These are phyloP conservation scores for Actinemys pallida DNA, from an alignment of 2,113 vertebrate genomes.

Conservation along the genomic window DNA sequence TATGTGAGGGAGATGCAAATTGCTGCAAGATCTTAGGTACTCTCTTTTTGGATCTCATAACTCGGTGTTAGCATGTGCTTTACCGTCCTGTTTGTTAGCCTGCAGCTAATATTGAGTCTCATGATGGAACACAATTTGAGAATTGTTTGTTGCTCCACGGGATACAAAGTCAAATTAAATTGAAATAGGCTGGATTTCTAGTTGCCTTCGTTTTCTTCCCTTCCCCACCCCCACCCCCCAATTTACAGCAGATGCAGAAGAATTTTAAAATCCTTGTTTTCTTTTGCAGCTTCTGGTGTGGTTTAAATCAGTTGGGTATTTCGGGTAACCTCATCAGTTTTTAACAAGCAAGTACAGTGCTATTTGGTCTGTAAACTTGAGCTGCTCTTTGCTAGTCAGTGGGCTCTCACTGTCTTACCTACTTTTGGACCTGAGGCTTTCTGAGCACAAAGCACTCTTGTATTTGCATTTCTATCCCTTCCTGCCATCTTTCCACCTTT, in stretches of 20 bases:
- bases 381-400: background rate
- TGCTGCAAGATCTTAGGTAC: background rate
- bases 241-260: conserved; percentile 51
- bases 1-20: conserved; percentile 53
- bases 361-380: background rate
- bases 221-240: conserved; percentile 58
- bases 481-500: background rate
- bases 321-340: background rate
- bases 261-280: conserved; percentile 12
- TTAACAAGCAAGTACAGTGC: background rate
- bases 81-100: conserved; percentile 50
- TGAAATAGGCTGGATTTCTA: conserved; percentile 67
- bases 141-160: conserved; percentile 73
- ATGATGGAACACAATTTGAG: conserved; percentile 20
- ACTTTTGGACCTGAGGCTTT: background rate
- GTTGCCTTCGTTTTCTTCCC: conserved; percentile 61
- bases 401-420: background rate
- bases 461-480: background rate
- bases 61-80: conserved; percentile 32
- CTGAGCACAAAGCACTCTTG: background rate
- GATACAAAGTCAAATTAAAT: conserved; percentile 68
- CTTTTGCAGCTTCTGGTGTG: conserved; percentile 40
- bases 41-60: conserved; percentile 36
- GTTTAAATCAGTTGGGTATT: conserved; percentile 14
- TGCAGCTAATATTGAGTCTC: conserved; percentile 36